Evolutionary conservation across 2,797 vertebrate species (phyloP).

Genomic region (Paguma larvata): DNA sequence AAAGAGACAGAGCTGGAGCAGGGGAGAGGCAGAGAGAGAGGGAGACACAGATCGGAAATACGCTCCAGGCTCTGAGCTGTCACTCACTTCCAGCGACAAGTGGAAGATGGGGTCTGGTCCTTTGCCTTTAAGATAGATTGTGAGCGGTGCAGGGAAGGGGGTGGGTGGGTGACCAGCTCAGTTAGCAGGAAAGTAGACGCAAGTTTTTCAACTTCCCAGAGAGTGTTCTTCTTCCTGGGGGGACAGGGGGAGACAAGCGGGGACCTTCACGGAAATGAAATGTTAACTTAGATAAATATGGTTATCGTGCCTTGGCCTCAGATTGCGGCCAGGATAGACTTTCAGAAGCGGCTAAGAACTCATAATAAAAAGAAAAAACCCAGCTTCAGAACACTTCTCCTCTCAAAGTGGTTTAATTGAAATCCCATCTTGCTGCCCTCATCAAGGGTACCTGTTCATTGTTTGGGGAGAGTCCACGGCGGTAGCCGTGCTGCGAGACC

Average conservation of each 20-base stretch:
- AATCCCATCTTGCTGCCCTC: background rate
- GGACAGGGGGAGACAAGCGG: background rate
- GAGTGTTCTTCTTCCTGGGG: background rate
- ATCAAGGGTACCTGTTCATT: background rate
- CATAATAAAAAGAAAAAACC: background rate
- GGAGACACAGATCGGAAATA: too few relatives aligned
- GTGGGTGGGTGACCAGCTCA: too few relatives aligned
- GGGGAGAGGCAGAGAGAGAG: too few relatives aligned
- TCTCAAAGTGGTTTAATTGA: background rate
- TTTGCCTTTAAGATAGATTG: background rate
- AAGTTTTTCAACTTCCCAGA: background rate
- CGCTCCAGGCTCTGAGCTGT: too few relatives aligned
- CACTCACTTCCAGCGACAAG: background rate
- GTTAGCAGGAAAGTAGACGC: background rate
- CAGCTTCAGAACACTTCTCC: background rate
- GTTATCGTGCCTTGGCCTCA: background rate
- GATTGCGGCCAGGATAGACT: background rate
- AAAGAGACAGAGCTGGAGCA: too few relatives aligned
- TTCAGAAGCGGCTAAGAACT: conserved; percentile 4
- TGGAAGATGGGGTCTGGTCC: background rate
- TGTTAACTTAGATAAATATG: background rate
- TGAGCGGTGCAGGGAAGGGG: background rate
- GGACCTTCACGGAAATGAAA: conserved; percentile 24
- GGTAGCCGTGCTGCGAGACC: background rate
- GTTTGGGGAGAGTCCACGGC: background rate